Evolutionary conservation across 2,113 vertebrate species (phyloP).

Genomic region (Notothenia coriiceps): DNA sequence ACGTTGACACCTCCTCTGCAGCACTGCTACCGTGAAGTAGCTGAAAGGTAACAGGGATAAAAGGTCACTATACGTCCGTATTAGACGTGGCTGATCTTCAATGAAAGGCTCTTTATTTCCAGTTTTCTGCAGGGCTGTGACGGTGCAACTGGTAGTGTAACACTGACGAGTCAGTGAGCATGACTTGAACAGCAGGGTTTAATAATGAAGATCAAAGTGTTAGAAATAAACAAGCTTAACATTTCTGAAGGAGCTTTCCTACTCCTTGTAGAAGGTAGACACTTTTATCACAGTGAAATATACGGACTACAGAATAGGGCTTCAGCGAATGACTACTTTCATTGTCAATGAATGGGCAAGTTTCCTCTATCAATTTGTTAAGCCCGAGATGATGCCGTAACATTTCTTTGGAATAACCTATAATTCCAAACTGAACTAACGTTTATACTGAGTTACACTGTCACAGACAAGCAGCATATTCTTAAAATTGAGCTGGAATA

Average conservation of each 20-base stretch:
- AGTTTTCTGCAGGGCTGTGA: slow-evolving; percentile 26
- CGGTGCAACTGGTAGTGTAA: slow-evolving; percentile 43
- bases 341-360: not conserved
- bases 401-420: not conserved
- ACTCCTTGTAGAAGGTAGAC: not conserved
- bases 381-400: not conserved
- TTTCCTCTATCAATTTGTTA: not conserved
- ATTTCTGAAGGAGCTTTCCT: not conserved
- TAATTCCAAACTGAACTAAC: not conserved
- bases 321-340: not conserved
- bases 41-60: not conserved
- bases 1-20: not conserved
- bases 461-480: too few relatives aligned
- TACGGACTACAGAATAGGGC: too few relatives aligned
- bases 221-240: not conserved
- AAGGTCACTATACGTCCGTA: slow-evolving; percentile 16
- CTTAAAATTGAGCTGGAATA: too few relatives aligned
- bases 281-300: not conserved
- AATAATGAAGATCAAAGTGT: not conserved
- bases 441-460: too few relatives aligned
- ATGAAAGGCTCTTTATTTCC: slow-evolving; percentile 64
- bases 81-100: slow-evolving; percentile 47
- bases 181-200: too few relatives aligned
- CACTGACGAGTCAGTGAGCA: not conserved
- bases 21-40: not conserved